Base-by-base conservation (phyloP, 2,113 vertebrate species). In the Ciconia stormi region DNA sequence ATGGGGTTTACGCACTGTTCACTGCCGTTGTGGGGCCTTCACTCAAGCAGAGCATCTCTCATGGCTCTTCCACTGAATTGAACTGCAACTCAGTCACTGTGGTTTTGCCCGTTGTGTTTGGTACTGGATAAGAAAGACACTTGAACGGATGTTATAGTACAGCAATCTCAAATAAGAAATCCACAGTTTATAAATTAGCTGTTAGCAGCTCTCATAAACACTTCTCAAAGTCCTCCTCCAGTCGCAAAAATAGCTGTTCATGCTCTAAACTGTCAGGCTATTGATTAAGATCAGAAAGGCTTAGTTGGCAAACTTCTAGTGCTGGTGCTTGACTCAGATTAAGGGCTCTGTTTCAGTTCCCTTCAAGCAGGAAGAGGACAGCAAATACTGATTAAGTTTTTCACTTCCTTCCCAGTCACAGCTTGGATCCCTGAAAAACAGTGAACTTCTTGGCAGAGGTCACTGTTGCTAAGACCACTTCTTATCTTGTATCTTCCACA, bases 151-250 rank as follows among this genome's bases (percentile, higher is more conserved):
- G 65, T 36, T 90, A 58, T 0, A 50, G 66, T 52, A 91, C 73
- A 82, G 83, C 70, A 77, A 47, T 40, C 66, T 79, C 82, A 93
- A 82, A 73, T 23, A 73, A 67, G 53, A 85, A 84, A 77, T 16
- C 58, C 50, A 58, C n/a, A 73, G 73, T 44, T 87, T 52, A 66
- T 85, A 94, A 93, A 94, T 77, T 44, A 89, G 87, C 87, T 71
- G 30, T 92, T 91, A 84, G 91, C 67, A 95, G 90, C 76, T 83
- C 88, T 93, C 69, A 69, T 40, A 77, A 94, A 66, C 69, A 72
- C 62, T 92, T 92, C 72, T 58, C 69, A 82, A 95, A 94, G 40
- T 63, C 80, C 85, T 82, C 69, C 49, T 65, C 22, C 86, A 62
- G 16, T 2, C 85, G 69, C 49, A 72, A 56, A 87, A 91, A 91